These are phyloP conservation scores for Octonoba sinensis DNA, from an alignment of 2,888 invertebrate genomes.

Conservation along the genomic window DNA sequence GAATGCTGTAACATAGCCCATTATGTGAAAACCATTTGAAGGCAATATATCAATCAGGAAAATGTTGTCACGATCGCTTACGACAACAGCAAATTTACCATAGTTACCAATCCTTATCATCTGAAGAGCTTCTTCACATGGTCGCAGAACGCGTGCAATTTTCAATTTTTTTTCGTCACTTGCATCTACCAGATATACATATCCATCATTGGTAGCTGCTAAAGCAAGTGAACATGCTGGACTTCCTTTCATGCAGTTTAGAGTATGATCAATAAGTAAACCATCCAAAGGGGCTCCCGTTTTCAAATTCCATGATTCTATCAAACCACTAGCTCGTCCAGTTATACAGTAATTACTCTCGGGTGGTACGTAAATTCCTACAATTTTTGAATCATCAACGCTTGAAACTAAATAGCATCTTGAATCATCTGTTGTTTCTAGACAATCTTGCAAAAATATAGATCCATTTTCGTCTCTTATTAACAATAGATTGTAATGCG, in stretches of 20 bases:
- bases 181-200: slow-evolving; percentile 27
- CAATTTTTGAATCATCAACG: background rate
- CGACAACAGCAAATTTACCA: slow-evolving; percentile 20
- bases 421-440: background rate
- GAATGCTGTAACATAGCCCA: slow-evolving; percentile 14
- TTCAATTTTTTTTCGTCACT: background rate
- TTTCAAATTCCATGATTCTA: slow-evolving; percentile 19
- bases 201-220: background rate
- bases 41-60: slow-evolving; percentile 32
- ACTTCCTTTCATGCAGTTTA: slow-evolving; percentile 20
- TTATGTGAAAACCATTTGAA: slow-evolving; percentile 5
- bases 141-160: slow-evolving; percentile 18
- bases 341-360: slow-evolving; percentile 13
- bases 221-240: slow-evolving; percentile 7
- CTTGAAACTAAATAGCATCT: background rate
- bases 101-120: slow-evolving; percentile 10
- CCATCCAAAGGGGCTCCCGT: background rate
- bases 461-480: background rate
- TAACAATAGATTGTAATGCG: slow-evolving; percentile 12
- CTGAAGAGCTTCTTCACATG: slow-evolving; percentile 14
- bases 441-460: background rate
- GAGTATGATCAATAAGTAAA: slow-evolving; percentile 3
- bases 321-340: slow-evolving; percentile 22
- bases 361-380: slow-evolving; percentile 23
- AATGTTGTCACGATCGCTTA: slow-evolving; percentile 6